Percentiles rank a stretch among this genome's conserved stretches.
Conservation (phyloP, 2,797 vertebrate genomes). For the Alfaro cultratus region DNA sequence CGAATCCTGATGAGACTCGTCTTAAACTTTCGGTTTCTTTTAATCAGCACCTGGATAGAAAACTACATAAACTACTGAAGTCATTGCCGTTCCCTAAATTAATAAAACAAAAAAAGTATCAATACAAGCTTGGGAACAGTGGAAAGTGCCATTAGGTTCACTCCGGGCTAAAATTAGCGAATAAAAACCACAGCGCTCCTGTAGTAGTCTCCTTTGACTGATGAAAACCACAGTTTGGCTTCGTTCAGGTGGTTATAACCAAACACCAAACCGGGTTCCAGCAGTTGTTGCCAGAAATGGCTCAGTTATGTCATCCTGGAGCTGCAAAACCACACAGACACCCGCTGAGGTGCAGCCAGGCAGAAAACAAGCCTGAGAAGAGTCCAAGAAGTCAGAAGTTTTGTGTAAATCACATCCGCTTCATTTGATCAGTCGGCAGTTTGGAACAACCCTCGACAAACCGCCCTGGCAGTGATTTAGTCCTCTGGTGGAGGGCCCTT, state of each 20-base stretch:
- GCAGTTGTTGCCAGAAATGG: slow-evolving; percentile 35
- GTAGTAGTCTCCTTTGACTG: background rate
- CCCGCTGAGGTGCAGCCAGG: slow-evolving; percentile 23
- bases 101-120: background rate
- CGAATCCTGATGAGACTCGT: background rate
- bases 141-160: background rate
- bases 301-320: slow-evolving; percentile 52
- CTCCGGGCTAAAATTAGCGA: background rate
- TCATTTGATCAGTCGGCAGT: slow-evolving; percentile 28
- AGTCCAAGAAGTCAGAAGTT: slow-evolving; percentile 14
- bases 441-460: background rate
- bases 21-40: background rate
- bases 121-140: background rate
- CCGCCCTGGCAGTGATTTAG: slow-evolving; percentile 38
- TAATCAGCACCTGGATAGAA: background rate
- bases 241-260: slow-evolving; percentile 2
- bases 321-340: slow-evolving; percentile 41
- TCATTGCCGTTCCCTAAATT: background rate
- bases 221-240: slow-evolving; percentile 3
- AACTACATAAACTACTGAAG: background rate
- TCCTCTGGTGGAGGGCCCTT: slow-evolving; percentile 38
- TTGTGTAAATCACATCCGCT: slow-evolving; percentile 59
- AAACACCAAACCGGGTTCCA: slow-evolving; percentile 39
- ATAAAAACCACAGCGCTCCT: background rate
- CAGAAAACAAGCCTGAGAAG: slow-evolving; percentile 24